Conservation (phyloP, 37 sponge, comb jelly and placozoan species). For the Dysidea cf. avara region DNA sequence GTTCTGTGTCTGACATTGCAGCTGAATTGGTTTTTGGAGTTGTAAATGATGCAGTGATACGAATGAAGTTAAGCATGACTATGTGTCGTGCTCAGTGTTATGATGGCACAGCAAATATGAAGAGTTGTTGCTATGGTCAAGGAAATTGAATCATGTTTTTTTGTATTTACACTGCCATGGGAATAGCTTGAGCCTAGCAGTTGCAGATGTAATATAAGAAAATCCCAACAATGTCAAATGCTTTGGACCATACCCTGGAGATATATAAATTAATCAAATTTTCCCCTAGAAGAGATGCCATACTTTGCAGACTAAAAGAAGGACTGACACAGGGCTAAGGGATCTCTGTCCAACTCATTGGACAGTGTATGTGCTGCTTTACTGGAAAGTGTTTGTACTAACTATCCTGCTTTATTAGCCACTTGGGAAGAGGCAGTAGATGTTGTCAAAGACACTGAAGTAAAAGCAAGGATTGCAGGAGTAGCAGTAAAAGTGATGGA, state of each 20-base stretch:
- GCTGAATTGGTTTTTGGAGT: conserved; percentile 4
- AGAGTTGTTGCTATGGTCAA: conserved; percentile 25
- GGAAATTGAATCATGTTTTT: conserved; percentile 24
- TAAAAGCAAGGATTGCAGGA: conserved; percentile 35
- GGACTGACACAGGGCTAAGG: neutral
- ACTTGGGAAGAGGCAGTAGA: conserved; percentile 8
- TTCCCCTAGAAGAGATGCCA: conserved; percentile 36
- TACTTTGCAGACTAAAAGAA: conserved; percentile 18
- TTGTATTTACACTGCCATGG: conserved; percentile 40
- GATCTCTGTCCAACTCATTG: conserved; percentile 26
- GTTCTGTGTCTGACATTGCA: neutral
- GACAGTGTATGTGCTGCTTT: conserved; percentile 33
- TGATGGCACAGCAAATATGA: conserved; percentile 51
- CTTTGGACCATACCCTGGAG: conserved; percentile 34
- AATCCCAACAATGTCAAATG: conserved; percentile 15
- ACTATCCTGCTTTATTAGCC: conserved; percentile 7
- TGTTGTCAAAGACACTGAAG: conserved; percentile 3
- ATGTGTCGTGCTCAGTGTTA: conserved; percentile 53
- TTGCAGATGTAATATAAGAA: conserved; percentile 30
- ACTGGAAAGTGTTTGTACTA: conserved; percentile 9
- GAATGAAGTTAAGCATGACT: conserved; percentile 25
- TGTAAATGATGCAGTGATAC: conserved; percentile 22
- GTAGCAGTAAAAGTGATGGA: conserved; percentile 23
- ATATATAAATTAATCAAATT: conserved; percentile 33
- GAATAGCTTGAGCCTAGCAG: conserved; percentile 40